Conservation (phyloP, 2,888 invertebrate genomes). For the Ophion costatus region DNA sequence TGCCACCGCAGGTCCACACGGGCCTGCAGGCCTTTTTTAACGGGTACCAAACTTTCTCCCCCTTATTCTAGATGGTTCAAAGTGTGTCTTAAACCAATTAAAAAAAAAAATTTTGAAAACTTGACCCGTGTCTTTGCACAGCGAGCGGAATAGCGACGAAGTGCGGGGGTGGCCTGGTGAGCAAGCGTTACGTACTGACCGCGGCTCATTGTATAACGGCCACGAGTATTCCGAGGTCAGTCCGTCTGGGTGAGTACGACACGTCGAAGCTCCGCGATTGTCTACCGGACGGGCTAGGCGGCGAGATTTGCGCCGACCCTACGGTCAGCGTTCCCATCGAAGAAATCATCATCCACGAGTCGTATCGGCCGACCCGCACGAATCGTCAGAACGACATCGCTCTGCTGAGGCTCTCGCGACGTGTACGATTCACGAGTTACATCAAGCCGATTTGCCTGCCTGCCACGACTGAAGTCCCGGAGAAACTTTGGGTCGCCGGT, state of each 20-base stretch:
- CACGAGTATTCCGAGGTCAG: slow-evolving; percentile 83
- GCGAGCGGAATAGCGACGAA: neutral
- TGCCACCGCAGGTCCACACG: too few species aligned
- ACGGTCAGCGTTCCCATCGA: slow-evolving; percentile 87
- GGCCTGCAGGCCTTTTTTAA: too few species aligned
- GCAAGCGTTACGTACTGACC: slow-evolving; percentile 88
- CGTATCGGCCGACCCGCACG: slow-evolving; percentile 85
- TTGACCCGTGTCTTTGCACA: slow-evolving; percentile 69
- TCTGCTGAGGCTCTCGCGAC: slow-evolving; percentile 86
- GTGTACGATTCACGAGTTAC: slow-evolving; percentile 85
- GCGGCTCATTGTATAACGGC: slow-evolving; percentile 90
- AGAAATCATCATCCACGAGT: slow-evolving; percentile 87
- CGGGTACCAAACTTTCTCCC: too few species aligned
- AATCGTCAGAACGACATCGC: slow-evolving; percentile 90
- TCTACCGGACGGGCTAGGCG: slow-evolving; percentile 79
- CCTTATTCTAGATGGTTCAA: too few species aligned
- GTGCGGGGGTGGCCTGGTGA: slow-evolving; percentile 89
- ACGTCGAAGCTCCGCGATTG: slow-evolving; percentile 87
- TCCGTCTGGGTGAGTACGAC: slow-evolving; percentile 89
- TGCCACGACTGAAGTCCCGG: slow-evolving; percentile 75
- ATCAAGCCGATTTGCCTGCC: slow-evolving; percentile 87
- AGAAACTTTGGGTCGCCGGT: slow-evolving; percentile 86
- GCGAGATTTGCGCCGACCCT: slow-evolving; percentile 85
- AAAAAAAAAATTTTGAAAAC: too few species aligned
- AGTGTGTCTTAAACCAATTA: too few species aligned